Base-by-base conservation (phyloP, 64 coral and sea anemone species). In the Astreopora myriophthalma region DNA sequence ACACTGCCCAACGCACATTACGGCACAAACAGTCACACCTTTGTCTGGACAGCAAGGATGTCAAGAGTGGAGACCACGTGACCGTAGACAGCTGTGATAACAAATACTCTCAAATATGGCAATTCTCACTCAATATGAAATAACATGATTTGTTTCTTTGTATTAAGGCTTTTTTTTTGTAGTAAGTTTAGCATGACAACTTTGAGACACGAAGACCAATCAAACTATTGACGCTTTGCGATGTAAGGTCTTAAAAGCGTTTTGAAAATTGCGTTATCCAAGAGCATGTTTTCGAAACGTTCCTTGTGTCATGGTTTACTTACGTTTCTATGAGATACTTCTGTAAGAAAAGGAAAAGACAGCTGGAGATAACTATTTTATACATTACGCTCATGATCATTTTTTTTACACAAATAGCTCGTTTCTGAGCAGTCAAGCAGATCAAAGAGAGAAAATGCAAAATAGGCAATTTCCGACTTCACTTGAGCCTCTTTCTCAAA, bases 101-200 rank as follows among this genome's bases (percentile, higher is more conserved):
- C 14, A 87, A 81, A n/a, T 79, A 77, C 76, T 79, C 79, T 28
- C 95, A 96, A 71, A 71, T 96, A 63, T 96, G 95, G 95, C 91
- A 94, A 32, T 96, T 96, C 48, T 96, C 95, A 5, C 73, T 96
- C 2, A 96, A 93, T 36, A 96, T 96, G 91, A 89, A 36, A 13
- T 64, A 57, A 24, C 34, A 83, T 8, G 11, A 37, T 17, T 37
- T 37, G 6, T 83, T 62, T 23, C 14, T 16, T 30, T 14, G 68
- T 20, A 64, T 24, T 17, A 29, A 33, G 27, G 12, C 3, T 14
- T 34, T 71, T 33, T 17, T 16, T 71, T 17, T 12, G 8, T 32
- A 71, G 26, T 5, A 27, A 17, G 34, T 34, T 14, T 55, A 3
- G 57, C 22, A 62, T 20, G 16, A 34, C 14, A 19, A 34, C 22